Conservation (phyloP, 2,888 invertebrate genomes). For the Acronicta psi region DNA sequence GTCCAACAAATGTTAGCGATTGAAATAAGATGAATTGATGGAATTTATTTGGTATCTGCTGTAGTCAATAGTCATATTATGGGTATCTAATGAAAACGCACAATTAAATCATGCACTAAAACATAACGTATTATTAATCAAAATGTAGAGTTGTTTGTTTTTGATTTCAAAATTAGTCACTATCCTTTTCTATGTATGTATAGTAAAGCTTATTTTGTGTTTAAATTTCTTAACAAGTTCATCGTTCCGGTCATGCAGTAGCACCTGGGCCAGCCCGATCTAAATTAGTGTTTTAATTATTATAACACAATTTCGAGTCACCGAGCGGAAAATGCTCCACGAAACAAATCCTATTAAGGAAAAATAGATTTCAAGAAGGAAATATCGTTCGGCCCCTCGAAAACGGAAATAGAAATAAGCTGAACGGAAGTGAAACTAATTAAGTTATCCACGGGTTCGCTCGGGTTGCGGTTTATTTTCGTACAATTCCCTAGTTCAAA, state of each 20-base stretch:
- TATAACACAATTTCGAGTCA: slow-evolving; percentile 67
- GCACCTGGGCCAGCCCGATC: slow-evolving; percentile 61
- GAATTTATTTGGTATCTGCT: no score
- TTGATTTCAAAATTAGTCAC: no score
- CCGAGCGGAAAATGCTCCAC: slow-evolving; percentile 67
- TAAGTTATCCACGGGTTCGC: slow-evolving; percentile 85
- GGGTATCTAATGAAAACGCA: neutral
- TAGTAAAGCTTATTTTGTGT: no score
- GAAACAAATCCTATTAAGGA: slow-evolving; percentile 84
- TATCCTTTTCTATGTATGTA: no score
- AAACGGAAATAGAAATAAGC: slow-evolving; percentile 88
- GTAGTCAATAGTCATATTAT: neutral
- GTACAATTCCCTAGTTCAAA: slow-evolving; percentile 80
- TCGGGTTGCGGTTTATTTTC: slow-evolving; percentile 85
- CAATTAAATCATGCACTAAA: no score
- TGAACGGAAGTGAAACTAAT: slow-evolving; percentile 88
- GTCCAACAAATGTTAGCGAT: slow-evolving; percentile 18
- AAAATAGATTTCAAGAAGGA: slow-evolving; percentile 82
- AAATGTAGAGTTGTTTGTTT: no score
- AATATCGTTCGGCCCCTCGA: slow-evolving; percentile 80
- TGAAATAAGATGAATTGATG: slow-evolving; percentile 9
- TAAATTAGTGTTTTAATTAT: slow-evolving; percentile 75
- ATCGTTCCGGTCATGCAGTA: slow-evolving; percentile 6
- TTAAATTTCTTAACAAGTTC: neutral
- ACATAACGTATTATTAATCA: no score